Base-by-base conservation (phyloP, 2,113 vertebrate species). In the Tupaia chinensis region DNA sequence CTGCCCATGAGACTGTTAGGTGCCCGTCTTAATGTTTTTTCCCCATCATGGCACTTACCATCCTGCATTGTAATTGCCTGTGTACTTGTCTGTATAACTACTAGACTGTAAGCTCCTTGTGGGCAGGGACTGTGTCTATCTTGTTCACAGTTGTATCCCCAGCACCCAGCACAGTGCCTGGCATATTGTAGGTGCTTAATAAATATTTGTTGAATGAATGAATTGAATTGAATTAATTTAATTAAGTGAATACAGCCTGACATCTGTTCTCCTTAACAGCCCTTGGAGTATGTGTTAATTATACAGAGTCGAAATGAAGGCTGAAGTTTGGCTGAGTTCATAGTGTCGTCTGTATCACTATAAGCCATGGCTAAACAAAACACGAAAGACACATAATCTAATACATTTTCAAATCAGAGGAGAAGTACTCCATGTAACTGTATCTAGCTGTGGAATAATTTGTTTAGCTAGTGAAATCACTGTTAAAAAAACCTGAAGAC, bases 111-210 rank as follows among this genome's bases (percentile, higher is more conserved):
- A 97, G 97, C 97, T 95, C 97, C 92, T 89, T 97, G 96, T 97
- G 97, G 97, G 97, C 96, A 98, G 97, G 97, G 95, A 97, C 95
- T 94, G 92, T 98, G 97, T 97, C 96, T 96, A 60, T 94, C 87
- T 94, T 94, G 95, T 97, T 96, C 97, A 97, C 97, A 98, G 92
- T 96, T 98, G 95, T 98, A 95, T 90, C 95, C 96, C 95, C 97
- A 98, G 97, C 96, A 98, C 96, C 97, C 97, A 98, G 97, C 96
- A 96, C 97, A 98, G 97, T 98, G 97, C 97, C 97, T 98, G 97
- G 97, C 97, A 97, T 98, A 98, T 95, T 96, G 97, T 98, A 98
- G 97, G 97, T 98, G 97, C 97, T 98, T 98, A 98, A 98, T 98
- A 98, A 98, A 98, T 96, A 98, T 93, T 98, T 98, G 97, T 98